phyloP scores from a whole-genome alignment of 1,140 invertebrate genomes.

The Thaumatotibia leucotreta region DNA sequence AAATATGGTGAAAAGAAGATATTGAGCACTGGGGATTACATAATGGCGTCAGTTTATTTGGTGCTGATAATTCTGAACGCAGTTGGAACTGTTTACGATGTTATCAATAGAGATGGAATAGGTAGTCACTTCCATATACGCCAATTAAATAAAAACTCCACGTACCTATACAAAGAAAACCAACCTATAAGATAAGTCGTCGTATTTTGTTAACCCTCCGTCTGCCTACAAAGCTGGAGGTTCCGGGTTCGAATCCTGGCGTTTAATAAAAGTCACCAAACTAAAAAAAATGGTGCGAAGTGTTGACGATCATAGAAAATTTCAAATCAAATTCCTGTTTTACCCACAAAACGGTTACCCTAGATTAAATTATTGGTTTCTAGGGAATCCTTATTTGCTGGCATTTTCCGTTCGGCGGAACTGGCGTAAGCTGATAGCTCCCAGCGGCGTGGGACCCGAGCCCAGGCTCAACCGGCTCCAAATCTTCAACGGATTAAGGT shows the following conservation, averaged over 20 bases:
- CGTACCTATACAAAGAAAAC: too few species aligned
- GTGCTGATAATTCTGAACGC: neutral
- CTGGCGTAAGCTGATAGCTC: constrained; percentile 25
- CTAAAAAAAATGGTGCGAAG: too few species aligned
- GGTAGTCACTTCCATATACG: too few species aligned
- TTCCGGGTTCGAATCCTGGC: too few species aligned
- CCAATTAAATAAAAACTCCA: too few species aligned
- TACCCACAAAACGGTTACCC: too few species aligned
- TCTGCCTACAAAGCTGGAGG: too few species aligned
- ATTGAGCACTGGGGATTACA: neutral
- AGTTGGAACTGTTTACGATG: neutral
- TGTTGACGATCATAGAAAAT: too few species aligned
- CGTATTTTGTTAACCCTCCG: too few species aligned
- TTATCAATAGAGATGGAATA: neutral
- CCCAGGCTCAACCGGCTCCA: constrained; percentile 19
- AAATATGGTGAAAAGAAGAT: neutral
- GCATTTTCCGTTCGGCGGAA: constrained; percentile 28
- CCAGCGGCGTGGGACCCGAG: constrained; percentile 3
- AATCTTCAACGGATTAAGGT: constrained; percentile 27
- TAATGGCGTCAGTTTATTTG: neutral
- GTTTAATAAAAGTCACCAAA: too few species aligned
- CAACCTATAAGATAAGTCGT: too few species aligned
- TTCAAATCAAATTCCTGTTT: neutral
- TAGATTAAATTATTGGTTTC: too few species aligned
- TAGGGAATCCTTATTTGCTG: constrained; percentile 19